These are phyloP conservation scores for Nannoperca obscura DNA, from an alignment of 2,797 vertebrate genomes.

Conservation along the genomic window DNA sequence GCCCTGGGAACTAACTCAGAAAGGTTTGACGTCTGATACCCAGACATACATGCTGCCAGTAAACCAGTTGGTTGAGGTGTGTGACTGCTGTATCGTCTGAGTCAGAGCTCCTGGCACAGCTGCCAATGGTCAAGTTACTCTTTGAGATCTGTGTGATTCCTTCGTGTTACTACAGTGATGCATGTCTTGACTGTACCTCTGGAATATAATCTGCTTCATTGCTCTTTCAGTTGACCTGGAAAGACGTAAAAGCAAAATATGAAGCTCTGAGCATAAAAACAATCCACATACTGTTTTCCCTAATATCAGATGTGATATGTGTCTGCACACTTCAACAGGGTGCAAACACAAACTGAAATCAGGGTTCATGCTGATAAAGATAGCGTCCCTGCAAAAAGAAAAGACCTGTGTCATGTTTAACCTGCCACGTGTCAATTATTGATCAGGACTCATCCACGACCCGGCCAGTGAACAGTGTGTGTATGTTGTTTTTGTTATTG, in stretches of 20 bases:
- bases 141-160: conserved; percentile 27
- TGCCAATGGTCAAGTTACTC: conserved; percentile 28
- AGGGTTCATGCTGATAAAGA: conserved; percentile 22
- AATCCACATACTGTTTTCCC: background rate
- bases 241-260: background rate
- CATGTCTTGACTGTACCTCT: background rate
- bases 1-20: too few species aligned
- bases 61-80: conserved; percentile 14
- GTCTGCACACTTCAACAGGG: background rate
- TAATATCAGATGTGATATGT: background rate
- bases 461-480: background rate
- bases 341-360: conserved; percentile 36
- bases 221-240: conserved; percentile 7
- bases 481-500: background rate
- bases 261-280: background rate
- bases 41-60: background rate
- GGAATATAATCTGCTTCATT: conserved; percentile 13
- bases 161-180: conserved; percentile 2
- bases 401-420: conserved; percentile 74
- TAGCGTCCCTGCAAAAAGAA: conserved; percentile 42
- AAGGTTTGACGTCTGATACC: background rate
- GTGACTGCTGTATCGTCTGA: background rate
- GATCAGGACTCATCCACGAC: conserved; percentile 38
- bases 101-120: conserved; percentile 7
- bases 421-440: conserved; percentile 74